Evolutionary conservation across 2,113 vertebrate genomes (phyloP).

Genomic region (Spilogale gracilis): DNA sequence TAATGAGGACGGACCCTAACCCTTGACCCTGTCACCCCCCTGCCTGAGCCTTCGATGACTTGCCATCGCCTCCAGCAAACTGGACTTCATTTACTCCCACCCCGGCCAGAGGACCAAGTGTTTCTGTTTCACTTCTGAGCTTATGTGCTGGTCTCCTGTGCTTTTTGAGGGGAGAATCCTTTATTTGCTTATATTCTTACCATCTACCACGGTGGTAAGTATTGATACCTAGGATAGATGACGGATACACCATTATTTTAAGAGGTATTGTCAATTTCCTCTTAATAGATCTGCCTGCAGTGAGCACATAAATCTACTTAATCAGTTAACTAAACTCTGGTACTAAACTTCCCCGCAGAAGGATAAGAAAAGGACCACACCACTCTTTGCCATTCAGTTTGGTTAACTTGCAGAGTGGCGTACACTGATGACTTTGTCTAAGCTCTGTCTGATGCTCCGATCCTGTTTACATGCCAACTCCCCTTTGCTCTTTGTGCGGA

Average conservation of each 20-base stretch:
- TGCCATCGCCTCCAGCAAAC: background rate
- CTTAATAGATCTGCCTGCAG: background rate
- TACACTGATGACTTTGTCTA: conserved; percentile 38
- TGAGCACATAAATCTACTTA: background rate
- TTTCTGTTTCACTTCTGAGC: background rate
- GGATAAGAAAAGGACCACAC: background rate
- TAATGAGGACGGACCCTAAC: background rate
- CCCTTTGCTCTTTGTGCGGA: conserved; percentile 14
- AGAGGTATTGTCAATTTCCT: background rate
- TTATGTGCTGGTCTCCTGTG: background rate
- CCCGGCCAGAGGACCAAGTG: background rate
- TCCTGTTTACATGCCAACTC: background rate
- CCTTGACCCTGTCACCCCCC: background rate
- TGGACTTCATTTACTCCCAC: background rate
- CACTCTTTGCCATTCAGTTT: background rate
- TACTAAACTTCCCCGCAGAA: background rate
- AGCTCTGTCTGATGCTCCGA: conserved; percentile 12
- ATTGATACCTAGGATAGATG: background rate
- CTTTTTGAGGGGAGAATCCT: background rate
- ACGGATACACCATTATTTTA: background rate
- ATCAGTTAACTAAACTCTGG: background rate
- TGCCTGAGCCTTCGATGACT: background rate
- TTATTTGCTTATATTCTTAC: background rate
- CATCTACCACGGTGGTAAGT: background rate
- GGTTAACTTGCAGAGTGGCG: background rate